Percentiles rank a stretch among this genome's conserved stretches.
Conservation (phyloP, 2,113 vertebrate species). For the Pseudolaguvia tuberculata region DNA sequence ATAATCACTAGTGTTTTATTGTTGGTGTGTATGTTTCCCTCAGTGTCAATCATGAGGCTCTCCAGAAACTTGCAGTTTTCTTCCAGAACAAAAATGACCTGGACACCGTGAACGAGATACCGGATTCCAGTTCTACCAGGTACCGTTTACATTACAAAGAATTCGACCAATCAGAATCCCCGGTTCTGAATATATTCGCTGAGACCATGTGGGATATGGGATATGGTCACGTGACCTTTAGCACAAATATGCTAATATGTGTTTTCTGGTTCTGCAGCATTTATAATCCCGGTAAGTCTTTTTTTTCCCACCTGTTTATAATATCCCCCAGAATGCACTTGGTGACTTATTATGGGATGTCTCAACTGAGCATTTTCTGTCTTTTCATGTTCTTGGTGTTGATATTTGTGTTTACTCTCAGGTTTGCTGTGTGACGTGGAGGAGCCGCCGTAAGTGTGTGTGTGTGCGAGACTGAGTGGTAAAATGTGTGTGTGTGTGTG, state of each 20-base stretch:
- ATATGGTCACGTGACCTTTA: no score
- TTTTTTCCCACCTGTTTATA: no score
- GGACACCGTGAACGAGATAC: slow-evolving; percentile 34
- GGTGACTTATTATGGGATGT: not conserved
- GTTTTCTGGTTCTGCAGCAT: not conserved
- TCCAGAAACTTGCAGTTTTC: slow-evolving; percentile 68
- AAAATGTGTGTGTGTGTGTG: no score
- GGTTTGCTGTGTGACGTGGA: slow-evolving; percentile 54
- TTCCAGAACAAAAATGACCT: slow-evolving; percentile 65
- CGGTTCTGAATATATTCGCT: no score
- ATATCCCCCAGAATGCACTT: no score
- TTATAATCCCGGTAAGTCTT: slow-evolving; percentile 32
- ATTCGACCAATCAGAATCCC: no score
- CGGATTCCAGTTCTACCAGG: slow-evolving; percentile 49
- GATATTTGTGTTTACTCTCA: slow-evolving; percentile 39
- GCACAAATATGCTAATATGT: slow-evolving; percentile 9
- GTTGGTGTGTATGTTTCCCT: not conserved
- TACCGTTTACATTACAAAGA: slow-evolving; percentile 34
- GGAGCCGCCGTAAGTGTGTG: slow-evolving; percentile 64
- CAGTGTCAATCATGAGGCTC: slow-evolving; percentile 72
- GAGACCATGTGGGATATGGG: no score
- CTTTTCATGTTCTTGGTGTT: not conserved
- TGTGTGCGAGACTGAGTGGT: no score
- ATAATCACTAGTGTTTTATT: no score
- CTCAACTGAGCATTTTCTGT: not conserved